Evolutionary conservation across 2,888 invertebrate genomes (phyloP), one percentile per base, ranked within the genome.

Genomic region (Xestia c-nigrum): DNA sequence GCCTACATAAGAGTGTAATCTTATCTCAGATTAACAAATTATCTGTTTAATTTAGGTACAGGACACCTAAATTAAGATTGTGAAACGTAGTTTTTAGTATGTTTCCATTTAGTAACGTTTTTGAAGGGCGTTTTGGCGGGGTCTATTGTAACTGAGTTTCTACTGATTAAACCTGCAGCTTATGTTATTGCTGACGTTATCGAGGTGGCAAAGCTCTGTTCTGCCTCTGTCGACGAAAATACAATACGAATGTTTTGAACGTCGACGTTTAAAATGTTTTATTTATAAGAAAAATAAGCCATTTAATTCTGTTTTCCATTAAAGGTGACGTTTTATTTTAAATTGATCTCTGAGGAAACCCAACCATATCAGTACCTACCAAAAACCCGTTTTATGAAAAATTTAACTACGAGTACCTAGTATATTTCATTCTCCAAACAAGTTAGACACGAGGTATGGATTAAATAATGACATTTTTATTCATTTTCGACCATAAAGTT

Each of bases 11-110:
- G 31, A 50, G 9, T 10, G 19, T 47, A 64, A 71, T 79, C 82
- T 80, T 47, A 80, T 80, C 80, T 57, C 16, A 50, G 65, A 80
- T 82, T 77, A 81, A 82, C 24, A 55, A 57, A 47, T 50, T 65
- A 79, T 76, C 76, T 81, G 40, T 75, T 47, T 57, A 10, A 68
- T 68, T 68, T 68, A 5, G 55, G 61, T 50, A 38, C 24, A 50
- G 73, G 43, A 38, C 31, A 57, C 64, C 31, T 55, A n/a, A 64
- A 64, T 72, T 5, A 43, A 19, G n/a, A 46, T 46, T 50, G n/a
- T 9, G 43, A 14, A 38, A 24, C 4, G 40, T 69, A 16, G 40
- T 59, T 43, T 67, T 57, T 24, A 55, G 14, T 31, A 40, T 6
- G 57, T 40, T 24, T 43, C 10, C 31, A 59, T 38, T n/a, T 31